Percentiles rank a stretch among this genome's conserved stretches.
These are phyloP conservation scores for Megalopta genalis DNA, from an alignment of 1,140 invertebrate species.

Conservation along the genomic window DNA sequence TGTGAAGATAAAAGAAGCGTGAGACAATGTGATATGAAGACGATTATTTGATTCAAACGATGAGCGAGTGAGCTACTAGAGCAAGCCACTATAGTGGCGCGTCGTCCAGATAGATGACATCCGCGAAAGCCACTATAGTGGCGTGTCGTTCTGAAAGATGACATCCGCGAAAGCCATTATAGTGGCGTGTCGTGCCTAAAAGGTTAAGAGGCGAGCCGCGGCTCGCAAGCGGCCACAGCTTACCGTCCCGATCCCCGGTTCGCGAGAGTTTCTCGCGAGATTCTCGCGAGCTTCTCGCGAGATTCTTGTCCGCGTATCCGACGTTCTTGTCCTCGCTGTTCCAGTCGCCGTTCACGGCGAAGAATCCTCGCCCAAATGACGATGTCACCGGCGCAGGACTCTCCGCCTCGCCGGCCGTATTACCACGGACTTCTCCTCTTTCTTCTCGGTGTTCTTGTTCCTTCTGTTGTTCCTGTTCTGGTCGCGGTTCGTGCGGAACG, in stretches of 20 bases:
- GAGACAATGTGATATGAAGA: too few relatives aligned
- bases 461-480: background rate
- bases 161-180: too few relatives aligned
- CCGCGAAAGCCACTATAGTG: too few relatives aligned
- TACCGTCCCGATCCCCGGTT: conserved; percentile 2
- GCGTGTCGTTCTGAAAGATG: too few relatives aligned
- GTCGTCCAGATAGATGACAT: too few relatives aligned
- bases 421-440: conserved; percentile 18
- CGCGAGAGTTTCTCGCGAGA: conserved; percentile 51
- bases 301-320: conserved; percentile 46
- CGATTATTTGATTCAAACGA: too few relatives aligned
- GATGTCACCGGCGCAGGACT: conserved; percentile 62
- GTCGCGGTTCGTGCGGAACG: conserved; percentile 21
- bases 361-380: conserved; percentile 67
- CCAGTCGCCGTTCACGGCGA: conserved; percentile 39
- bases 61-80: too few relatives aligned
- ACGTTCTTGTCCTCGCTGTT: conserved; percentile 53
- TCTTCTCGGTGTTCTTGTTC: background rate
- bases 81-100: too few relatives aligned
- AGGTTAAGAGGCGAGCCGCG: background rate
- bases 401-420: conserved; percentile 33
- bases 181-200: too few relatives aligned
- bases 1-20: too few relatives aligned
- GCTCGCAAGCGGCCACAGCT: conserved; percentile 11
- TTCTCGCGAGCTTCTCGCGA: conserved; percentile 55